These are phyloP conservation scores for Phyto melanocephala DNA, from an alignment of 2,888 invertebrate genomes.

Conservation along the genomic window DNA sequence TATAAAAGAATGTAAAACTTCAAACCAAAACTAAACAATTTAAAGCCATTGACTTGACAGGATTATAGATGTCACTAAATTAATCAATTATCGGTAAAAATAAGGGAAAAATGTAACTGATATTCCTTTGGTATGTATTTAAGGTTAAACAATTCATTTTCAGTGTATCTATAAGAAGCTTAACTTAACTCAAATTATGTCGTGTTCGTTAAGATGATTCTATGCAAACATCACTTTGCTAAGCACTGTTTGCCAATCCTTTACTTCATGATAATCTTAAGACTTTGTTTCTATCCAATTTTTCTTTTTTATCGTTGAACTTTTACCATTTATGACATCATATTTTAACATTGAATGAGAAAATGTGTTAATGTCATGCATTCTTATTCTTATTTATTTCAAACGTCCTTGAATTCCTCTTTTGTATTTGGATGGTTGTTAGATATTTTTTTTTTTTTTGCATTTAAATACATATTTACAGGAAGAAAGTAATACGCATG, in stretches of 20 bases:
- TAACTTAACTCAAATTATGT: background rate
- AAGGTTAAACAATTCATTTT: too few species aligned
- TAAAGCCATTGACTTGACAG: conserved; percentile 51
- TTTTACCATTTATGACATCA: conserved; percentile 29
- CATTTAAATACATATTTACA: conserved; percentile 32
- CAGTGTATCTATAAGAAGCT: conserved; percentile 33
- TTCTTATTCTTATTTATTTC: background rate
- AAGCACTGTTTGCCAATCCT: background rate
- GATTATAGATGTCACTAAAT: conserved; percentile 59
- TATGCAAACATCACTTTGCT: background rate
- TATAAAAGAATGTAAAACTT: background rate
- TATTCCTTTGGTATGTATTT: too few species aligned
- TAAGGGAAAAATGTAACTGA: background rate
- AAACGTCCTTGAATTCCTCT: conserved; percentile 19
- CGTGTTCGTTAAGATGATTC: conserved; percentile 2
- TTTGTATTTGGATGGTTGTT: background rate
- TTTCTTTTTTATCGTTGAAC: too few species aligned
- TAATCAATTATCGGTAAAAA: conserved; percentile 52
- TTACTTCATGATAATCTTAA: background rate
- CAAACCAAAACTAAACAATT: conserved; percentile 52
- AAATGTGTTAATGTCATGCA: conserved; percentile 36
- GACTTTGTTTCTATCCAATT: too few species aligned
- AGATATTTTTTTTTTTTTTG: background rate
- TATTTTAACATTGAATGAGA: conserved; percentile 9
- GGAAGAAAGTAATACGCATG: conserved; percentile 4